A percentile compares a stretch with the other conserved stretches of the same genome.
Conservation (phyloP, 2,113 vertebrate genomes). For the Astur gentilis region DNA sequence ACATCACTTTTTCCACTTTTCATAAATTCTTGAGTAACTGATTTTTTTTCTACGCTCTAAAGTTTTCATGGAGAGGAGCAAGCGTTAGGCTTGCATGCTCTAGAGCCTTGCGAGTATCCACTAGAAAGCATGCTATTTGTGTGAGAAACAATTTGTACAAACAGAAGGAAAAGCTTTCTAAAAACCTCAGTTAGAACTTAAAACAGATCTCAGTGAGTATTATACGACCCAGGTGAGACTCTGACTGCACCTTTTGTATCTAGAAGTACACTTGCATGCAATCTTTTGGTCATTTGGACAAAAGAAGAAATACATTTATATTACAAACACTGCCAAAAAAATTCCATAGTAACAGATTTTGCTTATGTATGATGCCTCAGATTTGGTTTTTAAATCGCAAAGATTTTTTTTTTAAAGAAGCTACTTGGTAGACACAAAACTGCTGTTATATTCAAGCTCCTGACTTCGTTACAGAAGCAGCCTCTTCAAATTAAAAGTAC, state of each 20-base stretch:
- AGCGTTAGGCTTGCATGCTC: neutral
- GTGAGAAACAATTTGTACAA: neutral
- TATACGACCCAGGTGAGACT: neutral
- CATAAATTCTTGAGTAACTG: conserved; percentile 14
- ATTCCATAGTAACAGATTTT: neutral
- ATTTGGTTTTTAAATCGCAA: neutral
- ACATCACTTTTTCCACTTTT: conserved; percentile 42
- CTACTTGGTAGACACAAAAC: neutral
- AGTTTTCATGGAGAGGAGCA: neutral
- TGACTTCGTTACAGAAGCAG: neutral
- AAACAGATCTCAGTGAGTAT: neutral
- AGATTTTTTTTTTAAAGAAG: neutral
- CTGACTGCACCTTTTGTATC: neutral
- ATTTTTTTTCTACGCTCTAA: neutral
- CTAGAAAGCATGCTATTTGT: neutral
- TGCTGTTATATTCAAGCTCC: neutral
- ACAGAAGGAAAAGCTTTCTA: neutral
- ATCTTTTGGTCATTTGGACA: neutral
- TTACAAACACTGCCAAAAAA: neutral
- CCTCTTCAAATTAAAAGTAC: neutral
- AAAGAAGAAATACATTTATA: neutral
- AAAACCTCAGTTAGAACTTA: neutral
- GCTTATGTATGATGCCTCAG: neutral
- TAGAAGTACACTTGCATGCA: neutral
- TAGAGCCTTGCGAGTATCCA: neutral